Evolutionary conservation across 2,113 vertebrate species (phyloP).

Genomic region (Pipra filicauda): DNA sequence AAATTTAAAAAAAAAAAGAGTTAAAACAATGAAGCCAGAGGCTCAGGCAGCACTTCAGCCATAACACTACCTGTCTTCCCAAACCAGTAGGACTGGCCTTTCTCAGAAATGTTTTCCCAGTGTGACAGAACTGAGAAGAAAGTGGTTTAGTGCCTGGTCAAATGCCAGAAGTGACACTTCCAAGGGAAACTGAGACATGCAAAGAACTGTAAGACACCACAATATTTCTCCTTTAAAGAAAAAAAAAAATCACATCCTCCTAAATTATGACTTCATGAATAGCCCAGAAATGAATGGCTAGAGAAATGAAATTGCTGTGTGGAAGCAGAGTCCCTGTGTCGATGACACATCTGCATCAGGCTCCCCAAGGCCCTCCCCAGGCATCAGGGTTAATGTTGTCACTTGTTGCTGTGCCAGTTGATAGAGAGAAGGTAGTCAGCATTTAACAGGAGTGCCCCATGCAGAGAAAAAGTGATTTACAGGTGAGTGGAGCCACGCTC

Average conservation of each 20-base stretch:
- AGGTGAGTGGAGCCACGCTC: background rate
- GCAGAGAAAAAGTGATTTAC: background rate
- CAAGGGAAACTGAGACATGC: accelerated
- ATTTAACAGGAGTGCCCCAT: background rate
- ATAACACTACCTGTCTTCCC: background rate
- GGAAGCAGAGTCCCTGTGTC: background rate
- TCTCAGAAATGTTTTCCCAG: background rate
- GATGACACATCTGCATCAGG: background rate
- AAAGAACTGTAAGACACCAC: background rate
- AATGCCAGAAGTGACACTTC: background rate
- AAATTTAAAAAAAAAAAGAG: background rate
- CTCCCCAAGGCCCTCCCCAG: accelerated
- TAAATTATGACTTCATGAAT: background rate
- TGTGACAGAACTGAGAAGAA: background rate
- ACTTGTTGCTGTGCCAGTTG: background rate
- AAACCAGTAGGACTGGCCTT: background rate
- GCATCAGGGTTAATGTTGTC: background rate
- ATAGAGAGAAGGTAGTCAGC: background rate
- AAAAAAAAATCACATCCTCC: background rate
- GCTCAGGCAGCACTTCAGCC: background rate
- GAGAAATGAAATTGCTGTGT: background rate
- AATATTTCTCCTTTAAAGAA: background rate
- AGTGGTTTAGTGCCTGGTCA: background rate
- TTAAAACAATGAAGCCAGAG: background rate
- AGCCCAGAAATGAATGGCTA: background rate